A percentile compares a stretch with the other conserved stretches of the same genome.
phyloP scores from a whole-genome alignment of 2,797 vertebrate species.

The Rhinichthys osculus region DNA sequence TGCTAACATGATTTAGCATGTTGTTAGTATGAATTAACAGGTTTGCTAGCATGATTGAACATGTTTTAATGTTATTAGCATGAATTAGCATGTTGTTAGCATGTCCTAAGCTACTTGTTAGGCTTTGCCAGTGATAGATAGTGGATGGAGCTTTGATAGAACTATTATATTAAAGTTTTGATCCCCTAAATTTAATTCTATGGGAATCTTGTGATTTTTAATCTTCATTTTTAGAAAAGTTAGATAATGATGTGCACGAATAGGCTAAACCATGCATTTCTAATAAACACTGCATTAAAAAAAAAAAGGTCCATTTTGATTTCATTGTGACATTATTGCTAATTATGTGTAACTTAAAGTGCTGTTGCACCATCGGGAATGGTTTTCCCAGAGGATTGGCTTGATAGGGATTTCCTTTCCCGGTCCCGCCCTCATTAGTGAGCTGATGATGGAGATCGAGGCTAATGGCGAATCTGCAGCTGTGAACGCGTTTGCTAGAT shows the following conservation, averaged over 20 bases:
- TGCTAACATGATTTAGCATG: no score
- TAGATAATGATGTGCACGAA: neutral
- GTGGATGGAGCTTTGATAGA: neutral
- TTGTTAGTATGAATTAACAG: no score
- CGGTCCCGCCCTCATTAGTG: slow-evolving; percentile 59
- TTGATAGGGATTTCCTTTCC: slow-evolving; percentile 58
- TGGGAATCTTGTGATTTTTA: neutral
- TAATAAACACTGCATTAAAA: neutral
- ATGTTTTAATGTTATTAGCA: neutral
- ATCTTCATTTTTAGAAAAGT: no score
- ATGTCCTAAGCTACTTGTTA: no score
- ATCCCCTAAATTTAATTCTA: neutral
- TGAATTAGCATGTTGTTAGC: no score
- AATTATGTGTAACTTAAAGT: neutral
- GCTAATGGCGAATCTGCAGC: slow-evolving; percentile 63
- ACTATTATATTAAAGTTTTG: no score
- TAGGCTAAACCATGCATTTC: neutral
- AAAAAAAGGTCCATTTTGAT: neutral
- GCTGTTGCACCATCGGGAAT: slow-evolving; percentile 31
- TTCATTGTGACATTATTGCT: neutral
- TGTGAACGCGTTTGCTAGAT: slow-evolving; percentile 57
- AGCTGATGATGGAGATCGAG: slow-evolving; percentile 61
- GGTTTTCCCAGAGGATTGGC: slow-evolving; percentile 49
- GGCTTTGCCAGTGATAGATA: no score
- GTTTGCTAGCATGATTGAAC: no score